Evolutionary conservation across 2,888 invertebrate genomes (phyloP), one percentile per base, ranked within the genome.

Genomic region (Trilocha varians): DNA sequence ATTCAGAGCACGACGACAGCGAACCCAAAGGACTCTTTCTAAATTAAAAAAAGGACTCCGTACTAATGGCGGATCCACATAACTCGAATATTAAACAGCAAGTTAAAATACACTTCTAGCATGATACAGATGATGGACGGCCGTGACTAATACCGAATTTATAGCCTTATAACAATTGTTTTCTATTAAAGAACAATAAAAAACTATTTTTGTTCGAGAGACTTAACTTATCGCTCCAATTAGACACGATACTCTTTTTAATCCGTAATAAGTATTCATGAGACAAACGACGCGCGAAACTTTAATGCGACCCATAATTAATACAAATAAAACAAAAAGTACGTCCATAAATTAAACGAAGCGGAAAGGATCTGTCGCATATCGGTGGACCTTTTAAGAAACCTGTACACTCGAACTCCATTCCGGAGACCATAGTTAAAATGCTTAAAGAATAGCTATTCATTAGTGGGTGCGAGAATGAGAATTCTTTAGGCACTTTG

Each of bases 391-490:
- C 82, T 83, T 84, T 82, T 80, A 79, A 82, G 80, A 80, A 77
- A 83, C 80, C 79, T 82, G 82, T 78, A 80, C 84, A 80, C 69
- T 76, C 69, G 63, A 68, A 85, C 83, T 78, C 85, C 85, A 83
- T 83, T 79, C 85, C 82, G 63, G 65, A 65, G 65, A 57, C 78
- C 85, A 85, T 85, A 84, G 85, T 83, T 85, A 83, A 85, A 84
- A 85, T 85, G 77, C 80, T 76, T 74, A 70, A 75, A 82, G 84
- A 82, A 85, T 85, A 83, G 80, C 80, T 85, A 84, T 85, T 85
- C 85, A 85, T 84, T 85, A 85, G 83, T 68, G 76, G 82, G 84
- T 74, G 85, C 83, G 84, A 85, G 83, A 82, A 83, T 84, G 73
- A 80, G 80, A 79, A 85, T 85, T 84, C 83, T 78, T 77, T 58